Percentiles rank a stretch among this genome's conserved stretches.
phyloP scores from a whole-genome alignment of 2,888 invertebrate genomes.

The Luperina testacea region DNA sequence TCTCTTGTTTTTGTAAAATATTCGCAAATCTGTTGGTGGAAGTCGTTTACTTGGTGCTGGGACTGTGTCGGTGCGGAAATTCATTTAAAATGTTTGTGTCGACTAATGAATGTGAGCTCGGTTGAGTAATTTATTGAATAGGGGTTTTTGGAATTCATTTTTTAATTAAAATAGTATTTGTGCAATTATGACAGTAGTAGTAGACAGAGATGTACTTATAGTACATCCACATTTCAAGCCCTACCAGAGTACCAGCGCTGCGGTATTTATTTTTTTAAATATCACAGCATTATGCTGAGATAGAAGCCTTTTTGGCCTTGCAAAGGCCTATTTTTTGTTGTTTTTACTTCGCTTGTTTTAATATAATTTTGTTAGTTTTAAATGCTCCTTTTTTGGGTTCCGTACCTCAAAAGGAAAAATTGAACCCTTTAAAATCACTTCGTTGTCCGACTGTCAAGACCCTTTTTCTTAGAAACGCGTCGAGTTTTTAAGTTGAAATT shows the following conservation, averaged over 20 bases:
- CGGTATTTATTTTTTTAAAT: neutral
- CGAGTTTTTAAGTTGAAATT: too few relatives aligned
- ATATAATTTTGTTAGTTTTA: too few relatives aligned
- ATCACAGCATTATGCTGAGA: neutral
- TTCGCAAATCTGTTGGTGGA: slow-evolving; percentile 48
- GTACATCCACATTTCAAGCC: neutral
- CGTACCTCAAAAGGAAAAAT: too few relatives aligned
- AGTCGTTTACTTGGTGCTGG: slow-evolving; percentile 37
- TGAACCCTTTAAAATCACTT: too few relatives aligned
- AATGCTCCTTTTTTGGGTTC: too few relatives aligned
- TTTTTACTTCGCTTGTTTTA: too few relatives aligned
- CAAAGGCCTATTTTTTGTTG: too few relatives aligned
- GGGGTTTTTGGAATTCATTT: neutral
- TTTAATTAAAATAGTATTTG: neutral
- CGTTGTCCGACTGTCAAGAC: too few relatives aligned
- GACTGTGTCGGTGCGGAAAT: slow-evolving; percentile 7
- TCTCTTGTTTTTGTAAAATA: slow-evolving; percentile 63
- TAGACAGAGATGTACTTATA: neutral
- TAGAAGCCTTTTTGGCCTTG: neutral
- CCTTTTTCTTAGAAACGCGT: too few relatives aligned
- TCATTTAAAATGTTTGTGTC: slow-evolving; percentile 40
- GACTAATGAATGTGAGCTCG: slow-evolving; percentile 24
- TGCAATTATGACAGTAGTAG: neutral
- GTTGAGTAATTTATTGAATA: slow-evolving; percentile 5
- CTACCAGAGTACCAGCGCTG: neutral